Base-by-base conservation (phyloP, 92 coral and sea anemone genomes). In the Porites rus region DNA sequence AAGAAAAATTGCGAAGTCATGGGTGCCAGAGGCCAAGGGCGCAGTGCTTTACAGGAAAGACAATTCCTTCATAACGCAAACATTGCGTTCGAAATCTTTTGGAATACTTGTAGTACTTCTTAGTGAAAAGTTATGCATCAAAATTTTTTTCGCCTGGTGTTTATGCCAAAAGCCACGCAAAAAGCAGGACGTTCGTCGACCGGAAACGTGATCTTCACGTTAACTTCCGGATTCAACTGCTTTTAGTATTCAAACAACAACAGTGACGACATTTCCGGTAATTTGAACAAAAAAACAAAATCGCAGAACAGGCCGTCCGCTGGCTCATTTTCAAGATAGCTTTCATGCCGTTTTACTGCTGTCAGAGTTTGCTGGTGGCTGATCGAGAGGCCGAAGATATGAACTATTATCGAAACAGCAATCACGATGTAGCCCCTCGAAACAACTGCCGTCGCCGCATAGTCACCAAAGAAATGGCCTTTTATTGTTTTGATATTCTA, bases 391-490 rank as follows among this genome's bases (percentile, higher is more conserved):
- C 91, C 75, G 92, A 90, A 66, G 95, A 94, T 61, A 94, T 94
- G 98, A 94, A 92, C 93, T 94, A 84, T 85, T 94, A 94, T 93
- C 88, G 92, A 71, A 90, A 88, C 69, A 88, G 94, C 69, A 94
- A 86, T 92, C 86, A 92, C 43, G 94, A 92, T 82, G 85, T 88
- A 85, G 92, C 73, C 86, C 88, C 91, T 50, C 88, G 93, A 70
- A 88, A 88, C 92, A 92, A 80, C 71, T 94, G 85, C 81, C 86
- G 93, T 87, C 92, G 91, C 68, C 93, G 99, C 60, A 87, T 97
- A 90, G 94, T 97, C 73, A 88, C 91, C 75, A 97, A 97, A 73
- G 99, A 97, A 84, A 97, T 97, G 99, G 98, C 99, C 20, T 97
- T 95, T 85, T 97, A 93, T 72, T 97, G 99, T 89, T 97, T 97